Conservation (phyloP, 2,113 vertebrate genomes). For the Maccullochella peelii region DNA sequence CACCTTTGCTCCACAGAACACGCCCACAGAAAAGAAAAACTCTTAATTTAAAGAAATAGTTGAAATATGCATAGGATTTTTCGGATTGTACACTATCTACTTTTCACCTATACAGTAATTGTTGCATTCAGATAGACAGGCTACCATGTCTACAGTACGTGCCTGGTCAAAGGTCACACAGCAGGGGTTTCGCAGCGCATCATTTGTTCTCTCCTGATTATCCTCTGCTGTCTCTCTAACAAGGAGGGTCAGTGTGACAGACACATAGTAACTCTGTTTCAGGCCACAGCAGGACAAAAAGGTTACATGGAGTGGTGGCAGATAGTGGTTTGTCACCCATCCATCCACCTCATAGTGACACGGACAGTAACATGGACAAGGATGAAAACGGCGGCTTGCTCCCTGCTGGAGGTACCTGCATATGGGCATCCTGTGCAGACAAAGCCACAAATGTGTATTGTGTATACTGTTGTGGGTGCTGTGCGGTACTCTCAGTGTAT, state of each 20-base stretch:
- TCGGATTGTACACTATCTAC: neutral
- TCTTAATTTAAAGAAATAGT: slow-evolving; percentile 30
- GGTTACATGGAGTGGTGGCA: slow-evolving; percentile 45
- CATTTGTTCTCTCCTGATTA: slow-evolving; percentile 70
- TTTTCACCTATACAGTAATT: slow-evolving; percentile 17
- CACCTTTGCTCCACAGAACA: slow-evolving; percentile 48
- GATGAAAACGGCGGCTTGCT: slow-evolving; percentile 47
- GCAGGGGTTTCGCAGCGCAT: slow-evolving; percentile 56
- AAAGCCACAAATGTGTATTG: neutral
- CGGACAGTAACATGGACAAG: neutral
- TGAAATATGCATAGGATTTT: neutral
- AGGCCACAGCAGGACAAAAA: slow-evolving; percentile 29
- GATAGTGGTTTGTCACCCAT: slow-evolving; percentile 52
- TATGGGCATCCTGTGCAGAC: neutral
- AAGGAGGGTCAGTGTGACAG: slow-evolving; percentile 60
- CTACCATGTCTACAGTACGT: neutral
- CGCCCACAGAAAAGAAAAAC: slow-evolving; percentile 32
- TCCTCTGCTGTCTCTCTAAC: slow-evolving; percentile 74
- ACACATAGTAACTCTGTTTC: slow-evolving; percentile 38
- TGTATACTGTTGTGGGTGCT: slow-evolving; percentile 12
- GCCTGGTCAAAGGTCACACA: slow-evolving; percentile 64
- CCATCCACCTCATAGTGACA: slow-evolving; percentile 40
- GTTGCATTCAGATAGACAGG: neutral
- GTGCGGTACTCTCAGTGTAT: slow-evolving; percentile 11
- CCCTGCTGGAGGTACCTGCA: slow-evolving; percentile 11